Conservation (phyloP, 2,797 vertebrate species). For the Crenichthys baileyi region DNA sequence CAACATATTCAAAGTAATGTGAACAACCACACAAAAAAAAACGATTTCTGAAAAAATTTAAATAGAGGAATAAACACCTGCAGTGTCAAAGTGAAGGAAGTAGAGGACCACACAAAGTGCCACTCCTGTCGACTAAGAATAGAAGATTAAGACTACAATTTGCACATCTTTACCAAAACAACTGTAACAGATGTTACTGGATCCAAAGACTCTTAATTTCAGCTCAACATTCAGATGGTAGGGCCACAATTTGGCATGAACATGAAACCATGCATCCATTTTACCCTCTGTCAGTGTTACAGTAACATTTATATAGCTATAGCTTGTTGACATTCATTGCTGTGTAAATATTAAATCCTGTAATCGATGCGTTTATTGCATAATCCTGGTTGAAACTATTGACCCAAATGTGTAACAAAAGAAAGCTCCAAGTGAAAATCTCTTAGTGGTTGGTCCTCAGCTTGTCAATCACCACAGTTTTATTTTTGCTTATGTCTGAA, state of each 20-base stretch:
- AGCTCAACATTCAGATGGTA: neutral
- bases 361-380: neutral
- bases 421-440: conserved; percentile 30
- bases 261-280: neutral
- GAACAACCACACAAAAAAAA: too few relatives aligned
- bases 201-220: neutral
- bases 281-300: neutral
- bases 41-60: too few relatives aligned
- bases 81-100: too few relatives aligned
- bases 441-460: conserved; percentile 36
- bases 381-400: neutral
- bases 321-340: neutral
- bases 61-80: too few relatives aligned
- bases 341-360: neutral
- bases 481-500: conserved; percentile 60
- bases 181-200: too few relatives aligned
- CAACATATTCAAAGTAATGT: too few relatives aligned
- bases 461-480: conserved; percentile 52
- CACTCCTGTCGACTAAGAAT: too few relatives aligned
- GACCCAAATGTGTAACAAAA: conserved; percentile 26
- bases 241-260: neutral
- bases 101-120: too few relatives aligned
- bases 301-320: neutral
- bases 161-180: too few relatives aligned
- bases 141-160: too few relatives aligned